Percentiles rank a stretch among this genome's conserved stretches.
Evolutionary conservation across 2,797 vertebrate species (phyloP).

Genomic region (Macrochelys suwanniensis): DNA sequence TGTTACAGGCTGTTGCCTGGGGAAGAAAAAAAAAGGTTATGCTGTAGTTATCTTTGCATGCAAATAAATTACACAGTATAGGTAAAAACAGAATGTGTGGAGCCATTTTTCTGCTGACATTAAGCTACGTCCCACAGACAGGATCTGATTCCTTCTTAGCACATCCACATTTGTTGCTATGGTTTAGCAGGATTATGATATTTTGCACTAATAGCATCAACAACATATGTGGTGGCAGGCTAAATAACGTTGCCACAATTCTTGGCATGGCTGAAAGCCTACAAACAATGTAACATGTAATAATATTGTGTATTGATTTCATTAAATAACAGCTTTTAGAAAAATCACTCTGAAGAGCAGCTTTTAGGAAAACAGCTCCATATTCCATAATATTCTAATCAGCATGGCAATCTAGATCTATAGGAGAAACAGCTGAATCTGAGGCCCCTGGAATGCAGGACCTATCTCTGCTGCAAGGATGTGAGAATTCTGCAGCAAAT

Average conservation of each 20-base stretch:
- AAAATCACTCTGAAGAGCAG: background rate
- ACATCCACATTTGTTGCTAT: background rate
- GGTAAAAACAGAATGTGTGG: background rate
- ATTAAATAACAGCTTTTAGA: conserved; percentile 67
- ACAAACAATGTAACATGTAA: conserved; percentile 36
- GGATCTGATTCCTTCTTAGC: conserved; percentile 44
- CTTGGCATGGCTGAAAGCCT: conserved; percentile 54
- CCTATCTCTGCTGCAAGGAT: conserved; percentile 61
- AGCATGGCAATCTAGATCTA: conserved; percentile 47
- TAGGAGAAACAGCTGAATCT: conserved; percentile 61
- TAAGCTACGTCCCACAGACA: conserved; percentile 38
- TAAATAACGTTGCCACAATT: conserved; percentile 50
- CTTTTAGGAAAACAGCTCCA: conserved; percentile 67
- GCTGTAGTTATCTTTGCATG: background rate
- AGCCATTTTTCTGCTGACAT: conserved; percentile 16
- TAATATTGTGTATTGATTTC: conserved; percentile 57
- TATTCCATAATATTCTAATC: conserved; percentile 25
- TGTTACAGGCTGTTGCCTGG: background rate
- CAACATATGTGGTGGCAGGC: conserved; percentile 52
- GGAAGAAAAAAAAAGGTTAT: background rate
- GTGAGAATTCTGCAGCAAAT: conserved; percentile 61
- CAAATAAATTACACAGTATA: conserved; percentile 18
- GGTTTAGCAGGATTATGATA: conserved; percentile 4
- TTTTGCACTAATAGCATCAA: conserved; percentile 49
- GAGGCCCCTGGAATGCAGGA: conserved; percentile 34